These are phyloP conservation scores for Phoeniculus purpureus DNA, from an alignment of 2,797 vertebrate species.

Conservation along the genomic window DNA sequence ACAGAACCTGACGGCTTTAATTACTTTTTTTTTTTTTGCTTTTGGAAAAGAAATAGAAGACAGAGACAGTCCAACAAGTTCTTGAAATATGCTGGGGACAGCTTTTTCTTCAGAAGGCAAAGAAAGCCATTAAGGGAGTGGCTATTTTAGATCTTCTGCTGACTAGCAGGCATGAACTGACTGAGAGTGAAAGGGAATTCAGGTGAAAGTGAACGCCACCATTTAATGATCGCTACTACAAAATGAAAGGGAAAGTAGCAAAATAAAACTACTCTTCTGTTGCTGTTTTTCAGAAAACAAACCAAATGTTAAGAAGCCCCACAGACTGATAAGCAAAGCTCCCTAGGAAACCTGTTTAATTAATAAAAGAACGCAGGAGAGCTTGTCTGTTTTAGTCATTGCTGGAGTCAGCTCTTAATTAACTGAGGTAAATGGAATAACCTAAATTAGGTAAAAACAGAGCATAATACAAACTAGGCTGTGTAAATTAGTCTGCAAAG, in stretches of 20 bases:
- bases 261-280: not conserved
- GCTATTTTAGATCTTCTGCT: slow-evolving; percentile 66
- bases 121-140: slow-evolving; percentile 70
- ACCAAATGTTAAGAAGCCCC: not conserved
- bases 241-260: not conserved
- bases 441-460: slow-evolving; percentile 37
- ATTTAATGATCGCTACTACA: not conserved
- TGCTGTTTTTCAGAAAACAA: not conserved
- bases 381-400: slow-evolving; percentile 42
- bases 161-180: slow-evolving; percentile 1
- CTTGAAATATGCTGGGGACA: slow-evolving; percentile 69
- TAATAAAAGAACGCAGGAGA: slow-evolving; percentile 43
- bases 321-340: slow-evolving; percentile 44
- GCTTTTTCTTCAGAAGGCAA: slow-evolving; percentile 62
- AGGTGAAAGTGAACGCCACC: slow-evolving; percentile 6
- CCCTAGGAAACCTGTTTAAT: slow-evolving; percentile 47
- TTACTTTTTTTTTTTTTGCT: slow-evolving; percentile 51
- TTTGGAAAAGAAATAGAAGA: slow-evolving; percentile 46
- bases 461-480: slow-evolving; percentile 55
- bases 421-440: slow-evolving; percentile 32
- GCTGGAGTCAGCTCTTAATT: slow-evolving; percentile 55
- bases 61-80: slow-evolving; percentile 69
- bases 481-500: slow-evolving; percentile 32
- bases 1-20: slow-evolving; percentile 44
- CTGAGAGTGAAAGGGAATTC: slow-evolving; percentile 14